Evolutionary conservation across 2,888 invertebrate genomes (phyloP).

Genomic region (Dicranocentrus wangi): DNA sequence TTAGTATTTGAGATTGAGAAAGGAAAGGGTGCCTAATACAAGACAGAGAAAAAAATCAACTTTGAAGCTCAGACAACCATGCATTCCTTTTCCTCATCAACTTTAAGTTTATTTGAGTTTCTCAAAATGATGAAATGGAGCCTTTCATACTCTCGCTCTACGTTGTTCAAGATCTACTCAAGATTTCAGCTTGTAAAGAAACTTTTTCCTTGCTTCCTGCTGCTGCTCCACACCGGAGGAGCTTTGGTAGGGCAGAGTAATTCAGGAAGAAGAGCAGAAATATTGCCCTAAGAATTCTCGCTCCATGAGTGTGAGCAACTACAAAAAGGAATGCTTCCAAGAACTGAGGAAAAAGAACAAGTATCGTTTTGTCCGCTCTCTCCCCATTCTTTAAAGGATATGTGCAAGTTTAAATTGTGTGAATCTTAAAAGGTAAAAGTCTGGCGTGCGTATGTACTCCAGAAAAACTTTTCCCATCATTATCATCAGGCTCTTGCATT

Average conservation of each 20-base stretch:
- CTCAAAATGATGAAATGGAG: constrained; percentile 20
- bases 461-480: constrained; percentile 57
- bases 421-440: constrained; percentile 26
- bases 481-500: constrained; percentile 48
- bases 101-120: constrained; percentile 21
- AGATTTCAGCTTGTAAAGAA: constrained; percentile 10
- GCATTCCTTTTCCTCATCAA: not conserved
- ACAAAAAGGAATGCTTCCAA: no score
- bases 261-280: not conserved
- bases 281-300: not conserved
- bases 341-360: no score
- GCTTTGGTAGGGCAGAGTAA: not conserved
- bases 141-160: constrained; percentile 17
- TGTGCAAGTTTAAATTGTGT: constrained; percentile 10
- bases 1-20: no score
- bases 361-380: no score
- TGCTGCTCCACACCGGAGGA: not conserved
- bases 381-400: not conserved
- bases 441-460: constrained; percentile 10
- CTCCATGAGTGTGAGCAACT: no score
- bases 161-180: not conserved
- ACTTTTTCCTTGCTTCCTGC: not conserved
- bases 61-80: not conserved
- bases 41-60: no score
- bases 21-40: no score